A percentile compares a stretch with the other conserved stretches of the same genome.
phyloP scores from a whole-genome alignment of 1,140 invertebrate genomes.

The Drosophila pandora region DNA sequence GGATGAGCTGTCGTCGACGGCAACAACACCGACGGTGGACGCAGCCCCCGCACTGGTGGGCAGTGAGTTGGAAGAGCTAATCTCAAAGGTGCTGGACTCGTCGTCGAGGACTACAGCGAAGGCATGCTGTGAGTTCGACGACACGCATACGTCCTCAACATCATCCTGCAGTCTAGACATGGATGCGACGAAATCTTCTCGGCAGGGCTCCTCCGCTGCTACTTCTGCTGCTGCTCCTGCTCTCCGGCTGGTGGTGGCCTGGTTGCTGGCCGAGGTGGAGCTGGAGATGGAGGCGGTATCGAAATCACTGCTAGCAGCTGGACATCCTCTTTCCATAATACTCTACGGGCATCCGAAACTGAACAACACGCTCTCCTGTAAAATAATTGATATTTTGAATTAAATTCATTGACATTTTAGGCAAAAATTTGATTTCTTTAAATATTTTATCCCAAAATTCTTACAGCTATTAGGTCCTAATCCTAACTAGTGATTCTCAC shows the following conservation, averaged over 20 bases:
- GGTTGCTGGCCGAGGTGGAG: constrained; percentile 21
- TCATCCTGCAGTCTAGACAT: constrained; percentile 78
- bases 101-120: constrained; percentile 79
- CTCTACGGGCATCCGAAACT: constrained; percentile 48
- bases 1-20: constrained; percentile 75
- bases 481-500: too few relatives aligned
- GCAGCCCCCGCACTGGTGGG: constrained; percentile 57
- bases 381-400: neutral
- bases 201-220: constrained; percentile 3
- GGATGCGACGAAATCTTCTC: constrained; percentile 49
- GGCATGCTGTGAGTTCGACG: constrained; percentile 76
- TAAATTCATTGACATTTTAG: neutral
- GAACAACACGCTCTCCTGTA: constrained; percentile 42
- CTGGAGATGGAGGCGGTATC: constrained; percentile 36
- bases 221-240: constrained; percentile 18
- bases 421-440: too few relatives aligned
- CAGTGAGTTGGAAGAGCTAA: constrained; percentile 79
- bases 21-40: constrained; percentile 55
- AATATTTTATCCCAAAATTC: too few relatives aligned
- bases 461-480: too few relatives aligned
- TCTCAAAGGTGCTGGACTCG: constrained; percentile 79
- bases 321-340: constrained; percentile 79
- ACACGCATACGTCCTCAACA: constrained; percentile 68
- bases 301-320: constrained; percentile 61
- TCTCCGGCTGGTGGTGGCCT: constrained; percentile 59